These are phyloP conservation scores for Bovichtus variegatus DNA, from an alignment of 2,797 vertebrate genomes.

Conservation along the genomic window DNA sequence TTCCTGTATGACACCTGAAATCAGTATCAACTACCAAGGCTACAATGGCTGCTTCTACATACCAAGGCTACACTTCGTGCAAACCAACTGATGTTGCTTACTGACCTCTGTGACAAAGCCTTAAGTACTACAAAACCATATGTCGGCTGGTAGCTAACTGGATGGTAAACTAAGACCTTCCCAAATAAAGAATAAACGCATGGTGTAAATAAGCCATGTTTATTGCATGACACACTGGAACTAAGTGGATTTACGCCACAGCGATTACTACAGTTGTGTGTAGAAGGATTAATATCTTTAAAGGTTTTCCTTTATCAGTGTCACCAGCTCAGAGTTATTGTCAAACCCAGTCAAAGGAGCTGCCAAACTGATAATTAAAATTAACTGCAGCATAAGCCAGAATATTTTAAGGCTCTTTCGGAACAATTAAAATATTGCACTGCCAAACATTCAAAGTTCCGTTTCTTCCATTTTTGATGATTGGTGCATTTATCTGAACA, in stretches of 20 bases:
- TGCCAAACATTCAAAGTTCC: slow-evolving; percentile 7
- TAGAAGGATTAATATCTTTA: slow-evolving; percentile 16
- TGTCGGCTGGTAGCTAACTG: slow-evolving; percentile 6
- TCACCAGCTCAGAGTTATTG: slow-evolving; percentile 2
- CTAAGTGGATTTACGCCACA: slow-evolving; percentile 21
- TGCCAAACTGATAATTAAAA: slow-evolving; percentile 28
- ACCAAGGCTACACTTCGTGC: slow-evolving; percentile 4
- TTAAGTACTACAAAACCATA: slow-evolving; percentile 13
- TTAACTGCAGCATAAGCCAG: slow-evolving; percentile 8
- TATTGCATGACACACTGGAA: slow-evolving; percentile 3
- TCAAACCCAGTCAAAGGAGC: slow-evolving; percentile 18
- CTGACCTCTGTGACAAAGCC: slow-evolving; percentile 9
- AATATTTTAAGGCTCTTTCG: slow-evolving; percentile 4
- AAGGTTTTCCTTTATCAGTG: slow-evolving; percentile 23
- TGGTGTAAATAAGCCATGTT: slow-evolving; percentile 6
- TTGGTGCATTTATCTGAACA: slow-evolving; percentile 11
- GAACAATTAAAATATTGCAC: slow-evolving; percentile 22
- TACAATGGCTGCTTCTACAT: background rate
- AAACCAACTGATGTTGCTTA: background rate
- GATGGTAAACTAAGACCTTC: background rate
- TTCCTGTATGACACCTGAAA: slow-evolving; percentile 20
- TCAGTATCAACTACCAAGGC: background rate
- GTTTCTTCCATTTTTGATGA: background rate
- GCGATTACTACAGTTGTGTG: background rate
- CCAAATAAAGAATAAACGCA: background rate